Conservation (phyloP, 2,797 vertebrate genomes). For the Calcarius lapponicus region DNA sequence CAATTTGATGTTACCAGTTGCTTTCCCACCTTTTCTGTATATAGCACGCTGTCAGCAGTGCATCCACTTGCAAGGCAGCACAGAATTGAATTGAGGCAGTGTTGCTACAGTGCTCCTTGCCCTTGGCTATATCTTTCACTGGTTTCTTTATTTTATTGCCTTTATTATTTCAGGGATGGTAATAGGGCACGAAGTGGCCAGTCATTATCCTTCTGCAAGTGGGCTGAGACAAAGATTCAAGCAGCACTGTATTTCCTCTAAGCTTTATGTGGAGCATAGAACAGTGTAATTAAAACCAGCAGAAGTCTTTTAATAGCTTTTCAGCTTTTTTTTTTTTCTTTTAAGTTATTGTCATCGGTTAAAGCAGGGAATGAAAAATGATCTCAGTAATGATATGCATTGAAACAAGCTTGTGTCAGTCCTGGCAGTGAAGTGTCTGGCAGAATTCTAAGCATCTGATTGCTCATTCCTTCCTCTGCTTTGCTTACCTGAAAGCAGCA, state of each 20-base stretch:
- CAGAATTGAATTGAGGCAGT: constrained; percentile 5
- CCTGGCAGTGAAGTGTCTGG: background rate
- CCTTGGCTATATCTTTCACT: constrained; percentile 54
- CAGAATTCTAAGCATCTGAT: constrained; percentile 26
- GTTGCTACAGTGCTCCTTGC: constrained; percentile 48
- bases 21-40: background rate
- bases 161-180: constrained; percentile 53
- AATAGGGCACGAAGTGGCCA: constrained; percentile 24
- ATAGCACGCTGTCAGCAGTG: background rate
- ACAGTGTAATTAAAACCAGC: constrained; percentile 48
- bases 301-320: constrained; percentile 36
- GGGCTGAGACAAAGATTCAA: constrained; percentile 31
- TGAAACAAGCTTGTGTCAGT: constrained; percentile 11
- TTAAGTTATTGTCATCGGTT: constrained; percentile 33
- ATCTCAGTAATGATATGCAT: background rate
- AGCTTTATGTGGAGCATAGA: no score
- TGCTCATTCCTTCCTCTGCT: constrained; percentile 9
- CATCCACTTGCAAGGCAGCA: background rate
- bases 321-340: constrained; percentile 11
- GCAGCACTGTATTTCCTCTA: background rate
- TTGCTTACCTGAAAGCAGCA: constrained; percentile 35
- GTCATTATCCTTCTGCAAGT: constrained; percentile 40
- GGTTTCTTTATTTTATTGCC: constrained; percentile 62
- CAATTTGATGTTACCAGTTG: background rate
- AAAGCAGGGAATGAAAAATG: constrained; percentile 30